Evolutionary conservation across 1,140 invertebrate genomes (phyloP).

Genomic region (Paralvinella palmiformis): DNA sequence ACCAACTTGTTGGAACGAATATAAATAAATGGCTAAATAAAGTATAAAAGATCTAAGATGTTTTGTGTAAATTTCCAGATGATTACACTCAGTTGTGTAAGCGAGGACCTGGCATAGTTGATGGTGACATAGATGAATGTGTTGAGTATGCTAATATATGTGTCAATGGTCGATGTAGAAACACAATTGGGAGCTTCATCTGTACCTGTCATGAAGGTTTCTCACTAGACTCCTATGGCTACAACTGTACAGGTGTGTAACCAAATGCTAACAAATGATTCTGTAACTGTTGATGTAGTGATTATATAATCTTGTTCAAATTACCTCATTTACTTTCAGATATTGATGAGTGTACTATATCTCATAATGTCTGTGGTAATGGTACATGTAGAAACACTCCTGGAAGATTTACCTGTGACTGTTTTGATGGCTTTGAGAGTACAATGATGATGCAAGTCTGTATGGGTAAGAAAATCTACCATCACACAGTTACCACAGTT

Average conservation of each 20-base stretch:
- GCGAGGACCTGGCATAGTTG: constrained; percentile 14
- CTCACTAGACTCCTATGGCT: constrained; percentile 52
- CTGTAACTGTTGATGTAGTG: background rate
- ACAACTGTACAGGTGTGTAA: constrained; percentile 43
- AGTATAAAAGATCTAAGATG: background rate
- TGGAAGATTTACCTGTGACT: constrained; percentile 75
- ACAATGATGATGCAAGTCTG: constrained; percentile 47
- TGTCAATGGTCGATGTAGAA: constrained; percentile 54
- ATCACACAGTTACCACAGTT: too few relatives aligned
- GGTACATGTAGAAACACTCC: constrained; percentile 76
- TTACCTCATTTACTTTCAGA: constrained; percentile 53
- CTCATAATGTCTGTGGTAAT: constrained; percentile 72
- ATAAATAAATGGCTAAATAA: background rate
- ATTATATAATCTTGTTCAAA: background rate
- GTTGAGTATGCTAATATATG: constrained; percentile 38
- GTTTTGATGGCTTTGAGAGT: constrained; percentile 68
- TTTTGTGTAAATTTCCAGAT: constrained; percentile 19
- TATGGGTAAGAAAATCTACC: constrained; percentile 46
- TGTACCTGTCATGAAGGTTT: constrained; percentile 45
- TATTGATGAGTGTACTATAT: constrained; percentile 79
- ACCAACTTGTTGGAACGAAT: too few relatives aligned
- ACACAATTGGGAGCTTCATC: constrained; percentile 39
- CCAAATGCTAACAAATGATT: background rate
- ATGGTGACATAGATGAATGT: constrained; percentile 75
- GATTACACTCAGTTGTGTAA: constrained; percentile 27